These are phyloP conservation scores for Sipha maydis DNA, from an alignment of 2,888 invertebrate species.

Conservation along the genomic window DNA sequence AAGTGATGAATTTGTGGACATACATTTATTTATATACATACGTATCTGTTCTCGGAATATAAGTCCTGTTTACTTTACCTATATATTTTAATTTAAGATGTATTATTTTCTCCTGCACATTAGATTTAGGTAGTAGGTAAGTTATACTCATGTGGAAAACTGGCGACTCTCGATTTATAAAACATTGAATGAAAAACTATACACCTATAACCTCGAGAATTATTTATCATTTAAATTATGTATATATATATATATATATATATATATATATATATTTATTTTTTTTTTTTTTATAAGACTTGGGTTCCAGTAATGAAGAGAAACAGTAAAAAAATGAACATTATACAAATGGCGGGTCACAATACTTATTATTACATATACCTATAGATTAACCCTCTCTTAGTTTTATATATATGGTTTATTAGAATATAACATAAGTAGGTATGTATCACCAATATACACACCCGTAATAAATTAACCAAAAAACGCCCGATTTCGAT, in stretches of 20 bases:
- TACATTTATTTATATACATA: too few relatives aligned
- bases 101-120: too few relatives aligned
- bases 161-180: neutral
- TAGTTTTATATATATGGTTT: neutral
- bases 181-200: neutral
- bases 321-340: neutral
- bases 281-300: too few relatives aligned
- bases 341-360: constrained; percentile 15
- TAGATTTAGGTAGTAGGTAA: too few relatives aligned
- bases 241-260: too few relatives aligned
- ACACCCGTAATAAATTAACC: constrained; percentile 59
- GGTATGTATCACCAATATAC: constrained; percentile 22
- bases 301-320: neutral
- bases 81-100: too few relatives aligned
- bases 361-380: neutral
- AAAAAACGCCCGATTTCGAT: constrained; percentile 51
- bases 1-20: neutral
- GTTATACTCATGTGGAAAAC: too few relatives aligned
- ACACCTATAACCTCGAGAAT: neutral
- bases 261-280: too few relatives aligned
- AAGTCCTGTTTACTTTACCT: too few relatives aligned
- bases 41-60: too few relatives aligned
- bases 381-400: constrained; percentile 14
- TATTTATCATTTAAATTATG: constrained; percentile 15
- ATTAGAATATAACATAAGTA: constrained; percentile 3